Evolutionary conservation across 2,113 vertebrate genomes (phyloP).

Genomic region (Ondatra zibethicus): DNA sequence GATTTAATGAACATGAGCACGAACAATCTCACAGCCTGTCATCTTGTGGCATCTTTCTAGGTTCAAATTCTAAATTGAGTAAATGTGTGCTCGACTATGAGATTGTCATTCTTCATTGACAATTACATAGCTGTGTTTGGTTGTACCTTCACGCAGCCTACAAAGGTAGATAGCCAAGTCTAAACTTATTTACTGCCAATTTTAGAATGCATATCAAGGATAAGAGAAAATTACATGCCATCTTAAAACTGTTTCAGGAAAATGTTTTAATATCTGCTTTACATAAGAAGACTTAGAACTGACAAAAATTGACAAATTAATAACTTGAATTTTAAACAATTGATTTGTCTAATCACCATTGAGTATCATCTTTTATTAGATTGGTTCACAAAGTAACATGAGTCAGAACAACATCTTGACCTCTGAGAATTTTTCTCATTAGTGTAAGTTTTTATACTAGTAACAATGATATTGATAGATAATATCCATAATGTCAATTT

Average conservation of each 20-base stretch:
- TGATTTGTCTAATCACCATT: not conserved
- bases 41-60: not conserved
- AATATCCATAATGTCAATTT: not conserved
- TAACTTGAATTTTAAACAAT: conserved; percentile 31
- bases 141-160: conserved; percentile 43
- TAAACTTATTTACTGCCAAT: conserved; percentile 20
- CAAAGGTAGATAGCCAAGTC: not conserved
- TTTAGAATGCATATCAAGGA: conserved; percentile 14
- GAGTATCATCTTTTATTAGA: conserved; percentile 12
- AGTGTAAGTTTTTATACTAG: not conserved
- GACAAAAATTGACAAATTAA: conserved; percentile 41
- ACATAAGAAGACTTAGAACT: not conserved
- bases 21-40: not conserved
- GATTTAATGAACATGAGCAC: not conserved
- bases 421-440: not conserved
- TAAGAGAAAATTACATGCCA: conserved; percentile 19
- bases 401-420: not conserved
- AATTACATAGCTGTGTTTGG: not conserved
- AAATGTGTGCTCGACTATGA: not conserved
- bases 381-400: conserved; percentile 21
- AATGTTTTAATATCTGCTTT: not conserved
- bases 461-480: not conserved
- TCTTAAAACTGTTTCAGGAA: conserved; percentile 33
- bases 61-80: not conserved
- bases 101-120: not conserved